Percentiles rank a stretch among this genome's conserved stretches.
phyloP scores from a whole-genome alignment of 2,888 invertebrate genomes.

The Diabrotica balteata region DNA sequence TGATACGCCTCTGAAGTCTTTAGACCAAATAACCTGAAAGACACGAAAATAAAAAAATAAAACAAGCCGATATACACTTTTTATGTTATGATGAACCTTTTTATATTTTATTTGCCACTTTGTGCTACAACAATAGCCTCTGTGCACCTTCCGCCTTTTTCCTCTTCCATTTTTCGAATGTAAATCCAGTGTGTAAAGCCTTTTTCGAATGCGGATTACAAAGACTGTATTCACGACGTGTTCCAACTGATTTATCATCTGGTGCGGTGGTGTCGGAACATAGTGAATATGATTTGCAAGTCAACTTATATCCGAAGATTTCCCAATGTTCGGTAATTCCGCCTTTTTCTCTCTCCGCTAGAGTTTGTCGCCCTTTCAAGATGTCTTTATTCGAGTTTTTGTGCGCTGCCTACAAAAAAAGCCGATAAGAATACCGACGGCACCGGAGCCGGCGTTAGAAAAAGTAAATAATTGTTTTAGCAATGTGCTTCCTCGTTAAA shows the following conservation, averaged over 20 bases:
- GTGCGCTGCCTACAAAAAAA: not conserved
- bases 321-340: conserved; percentile 15
- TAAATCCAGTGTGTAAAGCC: conserved; percentile 29
- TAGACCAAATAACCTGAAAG: too few relatives aligned
- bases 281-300: conserved; percentile 32
- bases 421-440: not conserved
- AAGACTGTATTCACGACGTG: conserved; percentile 31
- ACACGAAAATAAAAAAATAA: too few relatives aligned
- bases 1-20: too few relatives aligned
- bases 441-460: too few relatives aligned
- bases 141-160: conserved; percentile 1
- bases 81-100: too few relatives aligned
- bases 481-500: too few relatives aligned
- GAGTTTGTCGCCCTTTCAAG: conserved; percentile 17
- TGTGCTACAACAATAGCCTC: conserved; percentile 7
- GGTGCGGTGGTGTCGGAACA: conserved; percentile 23
- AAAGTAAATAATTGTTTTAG: too few relatives aligned
- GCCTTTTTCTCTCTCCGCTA: conserved; percentile 2
- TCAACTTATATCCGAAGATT: conserved; percentile 27
- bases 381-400: conserved; percentile 7
- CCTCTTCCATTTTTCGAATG: conserved; percentile 19
- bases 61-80: too few relatives aligned
- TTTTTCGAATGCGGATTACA: conserved; percentile 32
- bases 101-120: conserved; percentile 12
- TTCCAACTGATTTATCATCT: conserved; percentile 32